Evolutionary conservation across 1,140 invertebrate genomes (phyloP), one percentile per base, ranked within the genome.

Genomic region (Caerostris darwini): DNA sequence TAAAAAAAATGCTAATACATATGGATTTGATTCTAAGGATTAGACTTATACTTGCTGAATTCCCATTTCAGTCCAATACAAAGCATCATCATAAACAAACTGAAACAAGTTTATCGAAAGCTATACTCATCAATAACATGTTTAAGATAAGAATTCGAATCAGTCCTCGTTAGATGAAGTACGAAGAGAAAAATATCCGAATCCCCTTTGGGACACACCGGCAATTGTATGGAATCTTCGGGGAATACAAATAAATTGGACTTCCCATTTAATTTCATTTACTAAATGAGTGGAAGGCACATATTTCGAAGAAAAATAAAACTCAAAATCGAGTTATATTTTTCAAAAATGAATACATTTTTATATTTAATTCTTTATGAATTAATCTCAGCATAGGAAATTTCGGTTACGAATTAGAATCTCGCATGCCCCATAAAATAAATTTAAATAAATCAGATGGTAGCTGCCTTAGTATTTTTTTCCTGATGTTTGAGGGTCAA

Each of bases 201-300:
- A 3, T 6, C 61, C 58, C 61, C 61, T 67, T 6, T 14, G 61
- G 61, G 61, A n/a, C 61, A 67, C 17, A 6, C 0, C 61, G 61
- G 12, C 10, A n/a, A 67, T 67, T 67, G 61, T n/a, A 67, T 2
- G 61, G 61, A 67, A 17, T 67, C 61, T 67, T 67, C n/a, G 5
- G 61, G 61, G 61, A n/a, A 67, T 17, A 67, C 61, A 67, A 67
- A 67, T 67, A 67, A 67, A 67, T 67, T 67, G 61, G 61, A 67
- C 61, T 67, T 67, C n/a, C 61, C 61, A 67, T 67, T 67, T 67
- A 67, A 67, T 67, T 67, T 67, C 61, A 67, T 67, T 67, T 67
- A 8, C 61, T 12, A 67, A n/a, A 67, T 67, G 61, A n/a, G n/a
- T 67, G n/a, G 14, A 67, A 67, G 61, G 61, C n/a, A n/a, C 61